Percentiles rank a stretch among this genome's conserved stretches.
Conservation (phyloP, 30 jellyfish, hydroid and myxozoan genomes). For the Cassiopea andromeda region DNA sequence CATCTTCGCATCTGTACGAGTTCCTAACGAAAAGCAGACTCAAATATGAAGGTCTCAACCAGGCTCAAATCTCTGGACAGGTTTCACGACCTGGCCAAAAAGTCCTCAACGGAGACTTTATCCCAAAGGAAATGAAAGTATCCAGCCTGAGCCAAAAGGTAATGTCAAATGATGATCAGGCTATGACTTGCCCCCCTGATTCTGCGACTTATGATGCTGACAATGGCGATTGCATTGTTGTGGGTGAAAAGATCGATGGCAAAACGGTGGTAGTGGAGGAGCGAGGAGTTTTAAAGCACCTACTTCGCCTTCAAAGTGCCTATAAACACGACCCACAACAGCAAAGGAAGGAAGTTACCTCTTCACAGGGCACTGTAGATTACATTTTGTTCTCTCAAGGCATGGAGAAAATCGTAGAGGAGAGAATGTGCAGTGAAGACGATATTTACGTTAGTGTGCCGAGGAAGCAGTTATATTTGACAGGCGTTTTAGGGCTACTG, state of each 20-base stretch:
- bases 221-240: slow-evolving; percentile 10
- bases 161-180: neutral
- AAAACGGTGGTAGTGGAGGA: slow-evolving; percentile 47
- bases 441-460: slow-evolving; percentile 10
- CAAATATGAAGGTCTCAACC: slow-evolving; percentile 59
- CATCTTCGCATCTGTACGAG: slow-evolving; percentile 80
- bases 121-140: slow-evolving; percentile 69
- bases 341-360: slow-evolving; percentile 75
- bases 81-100: neutral
- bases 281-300: slow-evolving; percentile 81
- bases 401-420: neutral
- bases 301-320: slow-evolving; percentile 71
- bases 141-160: slow-evolving; percentile 76
- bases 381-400: slow-evolving; percentile 81
- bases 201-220: slow-evolving; percentile 5
- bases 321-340: slow-evolving; percentile 60
- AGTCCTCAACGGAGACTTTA: neutral
- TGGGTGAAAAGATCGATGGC: slow-evolving; percentile 8
- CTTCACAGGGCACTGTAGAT: slow-evolving; percentile 96
- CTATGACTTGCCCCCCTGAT: neutral
- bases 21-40: slow-evolving; percentile 74
- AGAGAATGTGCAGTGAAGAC: neutral
- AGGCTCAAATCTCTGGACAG: slow-evolving; percentile 84
- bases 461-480: slow-evolving; percentile 55
- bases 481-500: slow-evolving; percentile 71